Evolutionary conservation across 2,797 vertebrate genomes (phyloP).

Genomic region (Buphagus erythrorhynchus): DNA sequence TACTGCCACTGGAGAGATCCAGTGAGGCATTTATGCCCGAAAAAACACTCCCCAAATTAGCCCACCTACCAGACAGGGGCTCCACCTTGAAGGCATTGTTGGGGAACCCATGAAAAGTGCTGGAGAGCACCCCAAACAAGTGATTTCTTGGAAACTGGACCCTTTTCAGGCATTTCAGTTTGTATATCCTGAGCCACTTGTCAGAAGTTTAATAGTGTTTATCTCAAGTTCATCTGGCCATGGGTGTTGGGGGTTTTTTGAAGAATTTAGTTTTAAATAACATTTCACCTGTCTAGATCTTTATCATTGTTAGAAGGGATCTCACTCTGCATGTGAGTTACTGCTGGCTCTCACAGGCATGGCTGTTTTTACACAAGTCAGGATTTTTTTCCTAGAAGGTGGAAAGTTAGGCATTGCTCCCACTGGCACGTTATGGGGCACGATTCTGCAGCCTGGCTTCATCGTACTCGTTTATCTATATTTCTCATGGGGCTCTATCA

Average conservation of each 20-base stretch:
- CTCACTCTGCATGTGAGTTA: neutral
- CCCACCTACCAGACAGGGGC: neutral
- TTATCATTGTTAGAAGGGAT: neutral
- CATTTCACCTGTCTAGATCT: neutral
- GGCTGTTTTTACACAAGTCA: neutral
- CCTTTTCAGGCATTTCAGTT: neutral
- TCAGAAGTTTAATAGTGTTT: neutral
- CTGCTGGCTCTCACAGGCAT: neutral
- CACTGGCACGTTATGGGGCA: fast-evolving
- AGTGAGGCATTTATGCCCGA: neutral
- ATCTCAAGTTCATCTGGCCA: fast-evolving
- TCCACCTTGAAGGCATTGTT: neutral
- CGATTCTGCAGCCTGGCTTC: neutral
- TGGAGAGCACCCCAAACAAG: neutral
- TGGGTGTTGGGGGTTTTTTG: neutral
- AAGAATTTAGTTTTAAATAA: neutral
- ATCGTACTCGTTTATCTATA: fast-evolving
- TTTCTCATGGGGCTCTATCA: neutral
- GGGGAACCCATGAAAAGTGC: neutral
- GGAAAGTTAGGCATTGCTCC: neutral
- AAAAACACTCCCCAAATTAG: neutral
- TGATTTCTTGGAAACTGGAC: neutral
- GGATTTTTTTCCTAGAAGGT: neutral
- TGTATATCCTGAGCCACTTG: neutral
- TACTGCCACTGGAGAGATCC: neutral